Base-by-base conservation (phyloP, 2,113 vertebrate genomes). In the Prinia subflava region DNA sequence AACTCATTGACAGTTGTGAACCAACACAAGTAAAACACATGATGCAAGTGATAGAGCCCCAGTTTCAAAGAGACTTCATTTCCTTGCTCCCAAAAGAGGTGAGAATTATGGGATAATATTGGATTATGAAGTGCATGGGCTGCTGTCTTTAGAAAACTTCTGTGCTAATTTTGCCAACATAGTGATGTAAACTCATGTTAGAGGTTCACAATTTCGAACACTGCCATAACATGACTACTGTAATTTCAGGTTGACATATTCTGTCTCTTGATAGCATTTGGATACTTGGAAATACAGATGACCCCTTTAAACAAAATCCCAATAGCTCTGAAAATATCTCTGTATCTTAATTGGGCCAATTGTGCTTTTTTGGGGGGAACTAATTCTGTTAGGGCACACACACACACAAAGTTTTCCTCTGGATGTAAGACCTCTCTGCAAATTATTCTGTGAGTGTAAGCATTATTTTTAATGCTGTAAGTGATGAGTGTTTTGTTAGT, bases 31-130 rank as follows among this genome's bases (percentile, higher is more conserved):
- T 99, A 86, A 99, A 99, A 97, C 99, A 99, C 96, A 99, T 99
- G 99, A 99, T 99, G 99, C 99, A 99, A 98, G 99, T 99, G 97
- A 99, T 99, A 94, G 99, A 99, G 97, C 99, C 99, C 73, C 99
- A 99, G 98, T 99, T 99, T 98, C 99, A 99, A 97, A 98, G 99
- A 98, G 99, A 99, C 98, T 99, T 99, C 98, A 99, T 99, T 98
- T 99, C 99, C 78, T 98, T 99, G 98, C 99, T 99, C 95, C 99
- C 99, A 96, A 99, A 99, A 99, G 99, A 99, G 99, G 99, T 99
- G 97, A 98, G 98, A 82, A 90, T 87, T 80, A 7, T 2, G n/a
- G 68, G 39, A 69, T 95, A 49, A 65, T 35, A 3, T 16, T 83
- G 69, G 73, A 78, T 84, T 63, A 15, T 59, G n/a, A 44, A 69